Conservation (phyloP, 2,888 invertebrate species). For the Microctonus brassicae region DNA sequence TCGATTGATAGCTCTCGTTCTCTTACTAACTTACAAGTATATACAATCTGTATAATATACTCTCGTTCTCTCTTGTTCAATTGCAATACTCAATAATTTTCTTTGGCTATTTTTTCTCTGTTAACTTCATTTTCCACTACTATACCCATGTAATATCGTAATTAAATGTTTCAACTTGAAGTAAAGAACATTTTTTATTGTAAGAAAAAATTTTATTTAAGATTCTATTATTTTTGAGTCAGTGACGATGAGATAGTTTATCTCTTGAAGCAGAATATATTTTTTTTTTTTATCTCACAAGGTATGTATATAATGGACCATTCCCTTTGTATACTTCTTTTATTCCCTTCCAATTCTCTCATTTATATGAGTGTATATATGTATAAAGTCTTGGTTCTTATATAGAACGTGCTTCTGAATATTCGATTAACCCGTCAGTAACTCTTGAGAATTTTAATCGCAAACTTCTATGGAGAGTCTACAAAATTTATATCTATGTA, state of each 20-base stretch:
- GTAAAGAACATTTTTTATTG: not conserved
- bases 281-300: too few species aligned
- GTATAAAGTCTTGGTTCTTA: not conserved
- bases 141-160: not conserved
- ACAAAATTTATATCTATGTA: not conserved
- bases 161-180: not conserved
- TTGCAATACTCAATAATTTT: too few species aligned
- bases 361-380: not conserved
- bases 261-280: not conserved
- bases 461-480: constrained; percentile 37
- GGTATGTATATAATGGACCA: not conserved
- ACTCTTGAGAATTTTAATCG: constrained; percentile 52
- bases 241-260: constrained; percentile 1
- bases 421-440: constrained; percentile 53
- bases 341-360: not conserved
- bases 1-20: constrained; percentile 13
- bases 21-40: too few species aligned
- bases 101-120: not conserved
- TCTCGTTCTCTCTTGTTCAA: too few species aligned
- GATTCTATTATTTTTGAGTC: not conserved
- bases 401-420: constrained; percentile 48
- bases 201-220: not conserved
- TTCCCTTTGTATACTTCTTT: not conserved
- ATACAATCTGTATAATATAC: too few species aligned
- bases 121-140: not conserved